Evolutionary conservation across 2,797 vertebrate genomes (phyloP), one percentile per base, ranked within the genome.

Genomic region (Melopsittacus undulatus): DNA sequence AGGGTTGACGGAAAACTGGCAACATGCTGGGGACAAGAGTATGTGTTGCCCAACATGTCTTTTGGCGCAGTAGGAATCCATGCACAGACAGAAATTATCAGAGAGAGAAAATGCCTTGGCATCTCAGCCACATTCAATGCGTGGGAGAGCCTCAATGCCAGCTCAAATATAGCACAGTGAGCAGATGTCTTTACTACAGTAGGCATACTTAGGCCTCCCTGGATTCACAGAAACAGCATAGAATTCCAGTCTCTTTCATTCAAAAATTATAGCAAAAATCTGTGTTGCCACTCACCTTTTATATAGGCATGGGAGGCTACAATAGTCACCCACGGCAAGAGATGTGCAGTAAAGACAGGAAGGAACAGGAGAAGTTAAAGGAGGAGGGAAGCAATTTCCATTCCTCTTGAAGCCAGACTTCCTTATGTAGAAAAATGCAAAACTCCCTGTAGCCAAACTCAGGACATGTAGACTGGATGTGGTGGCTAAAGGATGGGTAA

Each of bases 131-230:
- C 21, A 3, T 69, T 91, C 52, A 79, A 0, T 54, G 77, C 0
- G 70, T 95, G 88, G 90, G 92, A 90, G 32, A 95, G 43, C 19
- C 74, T 95, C 83, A 86, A 62, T 64, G 63, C 83, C 40, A 93
- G 78, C 68, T 85, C 52, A 94, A 94, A 93, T 93, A 80, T 89
- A 96, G 87, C 83, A 72, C 69, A 94, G 83, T 3, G 4, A 95
- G 83, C 94, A 96, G 93, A 96, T 96, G 95, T 94, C 94, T 95
- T 95, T 96, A 97, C 96, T 96, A 96, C 63, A 19, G 3, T 21
- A 45, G 62, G 54, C 62, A 52, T 90, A 73, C 69, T 88, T 64
- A 86, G 79, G 78, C 52, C 34, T 76, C 85, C 54, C 27, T 84
- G 74, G 18, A 84, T 94, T 95, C 82, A 63, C 73, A 96, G 72